phyloP scores from a whole-genome alignment of 2,888 invertebrate genomes.

The Drosophila merina region DNA sequence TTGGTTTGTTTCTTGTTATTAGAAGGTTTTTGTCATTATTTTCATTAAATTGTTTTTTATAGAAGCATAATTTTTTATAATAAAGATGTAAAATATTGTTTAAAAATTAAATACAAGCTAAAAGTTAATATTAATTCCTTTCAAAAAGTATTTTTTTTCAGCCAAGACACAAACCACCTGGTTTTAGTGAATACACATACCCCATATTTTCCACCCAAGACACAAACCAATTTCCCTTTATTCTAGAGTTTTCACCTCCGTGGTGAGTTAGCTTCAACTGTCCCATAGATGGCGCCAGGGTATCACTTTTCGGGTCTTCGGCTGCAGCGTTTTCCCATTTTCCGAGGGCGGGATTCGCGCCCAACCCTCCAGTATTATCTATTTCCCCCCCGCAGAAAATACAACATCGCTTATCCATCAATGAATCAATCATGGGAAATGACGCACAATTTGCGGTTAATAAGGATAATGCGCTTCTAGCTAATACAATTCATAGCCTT shows the following conservation, averaged over 20 bases:
- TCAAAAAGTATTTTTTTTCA: too few relatives aligned
- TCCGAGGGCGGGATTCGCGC: not conserved
- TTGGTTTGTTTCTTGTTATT: too few relatives aligned
- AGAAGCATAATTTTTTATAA: too few relatives aligned
- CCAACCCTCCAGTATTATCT: not conserved
- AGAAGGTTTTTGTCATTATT: too few relatives aligned
- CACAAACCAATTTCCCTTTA: slow-evolving; percentile 1
- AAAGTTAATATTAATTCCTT: too few relatives aligned
- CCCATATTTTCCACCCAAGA: not conserved
- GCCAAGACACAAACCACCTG: too few relatives aligned
- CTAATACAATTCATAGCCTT: slow-evolving; percentile 5
- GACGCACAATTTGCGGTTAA: slow-evolving; percentile 52
- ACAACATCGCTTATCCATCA: slow-evolving; percentile 18
- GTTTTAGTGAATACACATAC: too few relatives aligned
- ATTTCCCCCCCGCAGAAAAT: not conserved
- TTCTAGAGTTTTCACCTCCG: not conserved
- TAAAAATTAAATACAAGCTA: too few relatives aligned
- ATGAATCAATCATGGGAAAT: slow-evolving; percentile 61
- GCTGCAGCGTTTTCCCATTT: not conserved
- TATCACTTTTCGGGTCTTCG: not conserved
- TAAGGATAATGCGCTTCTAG: slow-evolving; percentile 24
- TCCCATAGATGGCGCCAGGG: not conserved
- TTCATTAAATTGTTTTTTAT: too few relatives aligned
- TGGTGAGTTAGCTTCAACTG: not conserved
- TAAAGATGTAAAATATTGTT: too few relatives aligned